Base-by-base conservation (phyloP, 2,888 invertebrate species). In the Seira ritae region DNA sequence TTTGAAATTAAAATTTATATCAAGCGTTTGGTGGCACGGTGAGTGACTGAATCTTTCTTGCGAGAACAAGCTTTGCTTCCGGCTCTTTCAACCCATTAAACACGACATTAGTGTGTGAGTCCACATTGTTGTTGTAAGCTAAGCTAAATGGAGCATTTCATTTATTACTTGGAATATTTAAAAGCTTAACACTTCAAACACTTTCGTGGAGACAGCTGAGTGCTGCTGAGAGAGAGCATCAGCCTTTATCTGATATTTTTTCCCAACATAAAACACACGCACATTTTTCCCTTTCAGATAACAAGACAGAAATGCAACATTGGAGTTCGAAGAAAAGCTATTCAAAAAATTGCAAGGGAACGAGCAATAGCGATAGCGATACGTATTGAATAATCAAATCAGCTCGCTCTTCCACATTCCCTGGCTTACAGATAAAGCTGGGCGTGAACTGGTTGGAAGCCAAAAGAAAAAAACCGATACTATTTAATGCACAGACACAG, bases 361-460 rank as follows among this genome's bases (percentile, higher is more conserved):
- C n/a, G n/a, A n/a, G n/a, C n/a, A n/a, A n/a, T n/a, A n/a, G n/a
- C n/a, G n/a, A n/a, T n/a, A n/a, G n/a, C n/a, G n/a, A n/a, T n/a
- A n/a, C n/a, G n/a, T 60, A 60, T 60, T 60, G 60, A n/a, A 60
- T 60, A 10, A 60, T 60, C 60, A 17, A 42, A 42, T 60, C n/a
- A n/a, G 17, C 8, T 60, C 17, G n/a, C 6, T 42, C 17, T 60
- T 60, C 17, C 3, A 60, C 60, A 60, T 60, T 60, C 60, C 17
- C 60, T 60, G 60, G 60, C 60, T 60, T 42, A 42, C 60, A 60
- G 60, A 60, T 60, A 60, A 60, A 60, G 15, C 10, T 76, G 77
- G 77, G 77, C 77, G 77, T 78, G 22, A 17, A 22, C 77, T 42
- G 12, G 22, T 17, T 68, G 8, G 62, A 78, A 78, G 77, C 77